phyloP scores from a whole-genome alignment of 2,113 vertebrate genomes.

The Bagarius yarrelli region DNA sequence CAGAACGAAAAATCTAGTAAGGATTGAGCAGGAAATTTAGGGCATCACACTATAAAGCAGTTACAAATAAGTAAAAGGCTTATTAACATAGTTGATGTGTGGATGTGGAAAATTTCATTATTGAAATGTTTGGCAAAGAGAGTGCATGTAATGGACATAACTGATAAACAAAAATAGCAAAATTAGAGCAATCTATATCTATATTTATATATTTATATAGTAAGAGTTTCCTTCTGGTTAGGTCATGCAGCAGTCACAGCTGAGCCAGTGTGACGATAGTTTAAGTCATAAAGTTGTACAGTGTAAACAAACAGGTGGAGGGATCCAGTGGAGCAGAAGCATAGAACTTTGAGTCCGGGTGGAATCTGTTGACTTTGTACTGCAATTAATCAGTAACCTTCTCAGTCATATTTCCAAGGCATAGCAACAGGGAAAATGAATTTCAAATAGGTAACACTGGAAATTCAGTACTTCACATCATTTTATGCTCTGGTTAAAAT shows the following conservation, averaged over 20 bases:
- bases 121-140: slow-evolving; percentile 70
- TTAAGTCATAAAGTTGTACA: slow-evolving; percentile 67
- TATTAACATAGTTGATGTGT: slow-evolving; percentile 69
- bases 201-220: slow-evolving; percentile 79
- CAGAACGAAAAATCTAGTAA: slow-evolving; percentile 52
- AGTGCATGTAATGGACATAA: slow-evolving; percentile 71
- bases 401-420: slow-evolving; percentile 19
- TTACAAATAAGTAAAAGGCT: slow-evolving; percentile 76
- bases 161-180: slow-evolving; percentile 73
- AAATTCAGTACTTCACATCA: not conserved
- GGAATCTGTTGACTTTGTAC: slow-evolving; percentile 34
- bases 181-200: slow-evolving; percentile 78
- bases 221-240: slow-evolving; percentile 75
- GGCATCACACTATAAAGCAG: slow-evolving; percentile 76
- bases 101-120: slow-evolving; percentile 64
- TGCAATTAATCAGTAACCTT: slow-evolving; percentile 10
- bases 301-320: slow-evolving; percentile 65
- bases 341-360: slow-evolving; percentile 47
- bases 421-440: slow-evolving; percentile 11
- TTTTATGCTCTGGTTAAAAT: slow-evolving; percentile 14
- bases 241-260: slow-evolving; percentile 77
- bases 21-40: slow-evolving; percentile 63
- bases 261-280: slow-evolving; percentile 73
- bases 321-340: slow-evolving; percentile 61
- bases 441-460: slow-evolving; percentile 17